phyloP scores from a whole-genome alignment of 2,797 vertebrate genomes.

The Megaceryle alcyon region DNA sequence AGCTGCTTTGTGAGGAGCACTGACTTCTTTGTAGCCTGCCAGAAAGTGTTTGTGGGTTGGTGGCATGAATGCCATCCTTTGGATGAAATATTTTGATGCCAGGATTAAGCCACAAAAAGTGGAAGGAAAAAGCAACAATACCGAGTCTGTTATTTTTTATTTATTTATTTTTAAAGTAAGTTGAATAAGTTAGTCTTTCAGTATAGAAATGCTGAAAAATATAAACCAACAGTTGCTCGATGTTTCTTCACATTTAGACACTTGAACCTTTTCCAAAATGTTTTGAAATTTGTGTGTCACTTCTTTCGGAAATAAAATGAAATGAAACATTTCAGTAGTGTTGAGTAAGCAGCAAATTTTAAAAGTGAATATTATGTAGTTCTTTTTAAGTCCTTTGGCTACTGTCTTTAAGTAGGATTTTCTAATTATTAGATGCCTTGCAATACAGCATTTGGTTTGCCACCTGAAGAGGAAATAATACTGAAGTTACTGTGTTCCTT shows the following conservation, averaged over 20 bases:
- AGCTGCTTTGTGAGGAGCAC: constrained; percentile 24
- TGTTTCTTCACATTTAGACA: background rate
- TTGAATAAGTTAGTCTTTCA: background rate
- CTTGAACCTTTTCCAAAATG: background rate
- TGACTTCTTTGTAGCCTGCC: background rate
- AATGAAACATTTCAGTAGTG: background rate
- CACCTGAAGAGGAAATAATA: background rate
- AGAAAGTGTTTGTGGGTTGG: constrained; percentile 12
- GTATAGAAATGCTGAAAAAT: background rate
- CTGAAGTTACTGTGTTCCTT: background rate
- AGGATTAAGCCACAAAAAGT: background rate
- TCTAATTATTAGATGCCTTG: background rate
- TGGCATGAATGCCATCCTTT: background rate
- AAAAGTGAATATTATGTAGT: background rate
- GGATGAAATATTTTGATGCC: background rate
- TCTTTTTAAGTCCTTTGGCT: background rate
- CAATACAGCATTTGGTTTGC: background rate
- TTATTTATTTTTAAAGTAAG: background rate
- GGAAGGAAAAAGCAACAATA: background rate
- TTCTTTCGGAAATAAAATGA: background rate
- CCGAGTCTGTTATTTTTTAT: background rate
- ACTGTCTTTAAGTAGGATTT: background rate
- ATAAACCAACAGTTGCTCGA: background rate
- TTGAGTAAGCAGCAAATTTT: background rate
- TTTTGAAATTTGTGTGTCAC: background rate